These are phyloP conservation scores for Spea multiplicata DNA, from an alignment of 2,113 vertebrate species.

Conservation along the genomic window DNA sequence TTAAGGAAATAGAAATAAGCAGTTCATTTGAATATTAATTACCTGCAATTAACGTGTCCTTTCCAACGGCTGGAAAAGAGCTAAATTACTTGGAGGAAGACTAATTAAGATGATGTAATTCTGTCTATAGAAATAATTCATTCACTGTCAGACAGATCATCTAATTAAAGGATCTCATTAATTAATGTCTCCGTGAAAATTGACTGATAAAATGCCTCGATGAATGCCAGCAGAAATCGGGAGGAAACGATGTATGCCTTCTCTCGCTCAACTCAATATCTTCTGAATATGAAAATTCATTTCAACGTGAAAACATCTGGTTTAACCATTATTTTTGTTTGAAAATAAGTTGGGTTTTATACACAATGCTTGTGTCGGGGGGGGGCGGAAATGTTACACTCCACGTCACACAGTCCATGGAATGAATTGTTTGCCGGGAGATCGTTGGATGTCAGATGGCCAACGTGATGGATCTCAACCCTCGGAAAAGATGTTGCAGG, in stretches of 20 bases:
- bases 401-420: too few species aligned
- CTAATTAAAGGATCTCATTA: conserved; percentile 72
- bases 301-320: conserved; percentile 53
- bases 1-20: conserved; percentile 54
- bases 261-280: conserved; percentile 53
- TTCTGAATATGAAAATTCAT: conserved; percentile 58
- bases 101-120: conserved; percentile 77
- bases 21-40: conserved; percentile 75
- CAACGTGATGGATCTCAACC: too few species aligned
- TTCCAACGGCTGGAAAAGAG: conserved; percentile 65
- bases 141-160: conserved; percentile 69
- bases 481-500: too few species aligned
- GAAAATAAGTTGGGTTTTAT: too few species aligned
- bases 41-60: conserved; percentile 71
- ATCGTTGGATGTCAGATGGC: too few species aligned
- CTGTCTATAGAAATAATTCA: conserved; percentile 69
- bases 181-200: conserved; percentile 71
- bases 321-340: neutral
- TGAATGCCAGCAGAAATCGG: conserved; percentile 59
- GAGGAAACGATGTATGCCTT: conserved; percentile 53
- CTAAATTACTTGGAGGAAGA: conserved; percentile 68
- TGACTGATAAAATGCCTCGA: conserved; percentile 64
- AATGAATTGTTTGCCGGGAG: too few species aligned
- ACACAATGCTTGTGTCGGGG: too few species aligned
- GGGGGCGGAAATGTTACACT: too few species aligned